Percentiles rank a stretch among this genome's conserved stretches.
phyloP scores from a whole-genome alignment of 1,140 invertebrate genomes.

The honey bee (Apis mellifera) region Amel_HAv3.1 CM009941.2:7444001-7444500 shows the following conservation, averaged over 20 bases:
- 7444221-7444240: conserved; percentile 32
- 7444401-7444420: conserved; percentile 57
- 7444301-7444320: conserved; percentile 55
- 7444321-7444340: conserved; percentile 28
- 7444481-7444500: neutral
- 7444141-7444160: conserved; percentile 73
- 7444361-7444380: conserved; percentile 40
- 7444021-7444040: no score
- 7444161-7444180: conserved; percentile 67
- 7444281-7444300: conserved; percentile 56
- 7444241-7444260: conserved; percentile 30
- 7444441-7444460: conserved; percentile 57
- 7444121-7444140: conserved; percentile 10
- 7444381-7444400: conserved; percentile 59
- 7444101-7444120: conserved; percentile 5
- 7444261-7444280: conserved; percentile 56
- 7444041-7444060: neutral
- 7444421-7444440: conserved; percentile 65
- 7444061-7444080: neutral
- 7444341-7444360: conserved; percentile 37
- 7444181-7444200: conserved; percentile 67
- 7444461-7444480: conserved; percentile 8
- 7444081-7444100: conserved; percentile 12
- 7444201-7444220: conserved; percentile 16
- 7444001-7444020: no score